A percentile compares a stretch with the other conserved stretches of the same genome.
phyloP scores from a whole-genome alignment of 2,888 invertebrate species.

The Dolichopus griseipennis region DNA sequence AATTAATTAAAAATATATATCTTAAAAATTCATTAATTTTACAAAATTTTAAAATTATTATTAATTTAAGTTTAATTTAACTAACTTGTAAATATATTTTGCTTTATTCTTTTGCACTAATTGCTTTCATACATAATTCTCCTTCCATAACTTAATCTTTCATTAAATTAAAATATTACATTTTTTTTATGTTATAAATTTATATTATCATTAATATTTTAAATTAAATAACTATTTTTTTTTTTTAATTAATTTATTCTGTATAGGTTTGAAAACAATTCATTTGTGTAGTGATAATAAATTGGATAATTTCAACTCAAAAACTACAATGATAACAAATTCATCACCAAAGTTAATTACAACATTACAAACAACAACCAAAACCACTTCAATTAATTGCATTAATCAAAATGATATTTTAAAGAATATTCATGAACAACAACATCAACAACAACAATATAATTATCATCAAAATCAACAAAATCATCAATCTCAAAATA shows the following conservation, averaged over 20 bases:
- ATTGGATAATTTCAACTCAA: background rate
- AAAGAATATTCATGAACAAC: constrained; percentile 7
- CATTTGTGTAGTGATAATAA: constrained; percentile 10
- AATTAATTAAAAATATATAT: no score
- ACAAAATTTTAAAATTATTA: no score
- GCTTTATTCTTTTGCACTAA: no score
- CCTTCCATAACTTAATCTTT: no score
- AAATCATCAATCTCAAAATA: no score
- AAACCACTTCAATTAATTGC: constrained; percentile 7
- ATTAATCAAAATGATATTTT: background rate
- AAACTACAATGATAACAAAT: background rate
- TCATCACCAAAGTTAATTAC: constrained; percentile 13
- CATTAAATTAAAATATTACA: no score
- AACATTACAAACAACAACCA: constrained; percentile 11
- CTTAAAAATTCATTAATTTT: no score
- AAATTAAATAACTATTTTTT: background rate
- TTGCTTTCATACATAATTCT: no score
- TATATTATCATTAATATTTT: background rate
- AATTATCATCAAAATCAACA: constrained; percentile 9
- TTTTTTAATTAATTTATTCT: no score
- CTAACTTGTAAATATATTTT: no score
- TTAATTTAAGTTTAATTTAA: no score
- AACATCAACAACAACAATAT: constrained; percentile 10
- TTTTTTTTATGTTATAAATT: background rate
- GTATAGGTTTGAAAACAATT: constrained; percentile 8